Evolutionary conservation across 2,888 invertebrate genomes (phyloP).

Genomic region (Blera fallax): DNA sequence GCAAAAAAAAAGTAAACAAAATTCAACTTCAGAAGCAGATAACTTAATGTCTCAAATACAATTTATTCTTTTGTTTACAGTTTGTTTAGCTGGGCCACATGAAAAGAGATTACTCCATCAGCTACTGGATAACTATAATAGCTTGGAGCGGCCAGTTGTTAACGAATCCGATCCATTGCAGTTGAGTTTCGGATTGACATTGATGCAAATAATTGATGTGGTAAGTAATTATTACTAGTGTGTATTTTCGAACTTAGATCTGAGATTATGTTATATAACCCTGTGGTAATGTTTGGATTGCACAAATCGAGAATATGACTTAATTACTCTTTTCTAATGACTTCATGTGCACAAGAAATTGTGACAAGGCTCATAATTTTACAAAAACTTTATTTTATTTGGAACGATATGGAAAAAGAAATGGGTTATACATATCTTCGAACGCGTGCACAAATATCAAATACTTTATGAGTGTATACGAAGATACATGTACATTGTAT

Average conservation of each 20-base stretch:
- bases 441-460: too few relatives aligned
- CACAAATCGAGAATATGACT: too few relatives aligned
- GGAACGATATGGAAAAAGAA: too few relatives aligned
- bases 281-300: too few relatives aligned
- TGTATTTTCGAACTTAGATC: not conserved
- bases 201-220: constrained; percentile 99
- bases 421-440: too few relatives aligned
- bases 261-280: too few relatives aligned
- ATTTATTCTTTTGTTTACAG: constrained; percentile 82
- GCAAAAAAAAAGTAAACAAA: constrained; percentile 16
- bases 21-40: not conserved
- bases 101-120: constrained; percentile 95
- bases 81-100: constrained; percentile 92
- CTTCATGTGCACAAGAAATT: too few relatives aligned
- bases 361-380: too few relatives aligned
- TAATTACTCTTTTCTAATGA: too few relatives aligned
- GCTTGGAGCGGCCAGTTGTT: constrained; percentile 95
- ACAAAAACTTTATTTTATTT: too few relatives aligned
- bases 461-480: too few relatives aligned
- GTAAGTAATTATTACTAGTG: constrained; percentile 84
- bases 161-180: constrained; percentile 98
- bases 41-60: not conserved
- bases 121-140: constrained; percentile 95
- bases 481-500: too few relatives aligned
- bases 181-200: constrained; percentile 96